phyloP scores from a whole-genome alignment of 2,113 vertebrate genomes.

The Bostrychus sinensis region DNA sequence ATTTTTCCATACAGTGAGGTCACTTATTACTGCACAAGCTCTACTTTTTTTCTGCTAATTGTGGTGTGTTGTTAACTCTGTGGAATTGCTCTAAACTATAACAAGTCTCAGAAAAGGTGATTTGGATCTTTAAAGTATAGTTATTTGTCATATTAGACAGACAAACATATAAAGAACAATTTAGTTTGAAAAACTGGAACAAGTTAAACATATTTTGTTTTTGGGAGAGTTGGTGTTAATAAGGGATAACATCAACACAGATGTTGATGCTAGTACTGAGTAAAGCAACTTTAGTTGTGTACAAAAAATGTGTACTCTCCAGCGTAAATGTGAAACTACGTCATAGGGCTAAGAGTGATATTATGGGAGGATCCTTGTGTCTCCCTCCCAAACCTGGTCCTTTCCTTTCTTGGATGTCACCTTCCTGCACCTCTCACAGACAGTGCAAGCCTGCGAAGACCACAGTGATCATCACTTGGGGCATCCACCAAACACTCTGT shows the following conservation, averaged over 20 bases:
- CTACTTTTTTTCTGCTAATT: slow-evolving; percentile 66
- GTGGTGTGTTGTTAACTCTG: slow-evolving; percentile 50
- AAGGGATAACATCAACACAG: background rate
- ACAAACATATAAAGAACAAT: background rate
- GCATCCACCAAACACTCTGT: slow-evolving; percentile 7
- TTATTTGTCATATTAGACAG: slow-evolving; percentile 38
- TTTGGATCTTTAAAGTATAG: slow-evolving; percentile 23
- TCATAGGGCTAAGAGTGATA: slow-evolving; percentile 54
- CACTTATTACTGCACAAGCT: slow-evolving; percentile 56
- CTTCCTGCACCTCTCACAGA: slow-evolving; percentile 25
- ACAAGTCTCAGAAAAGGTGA: slow-evolving; percentile 37
- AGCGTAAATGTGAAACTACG: slow-evolving; percentile 52
- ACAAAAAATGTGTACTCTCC: slow-evolving; percentile 35
- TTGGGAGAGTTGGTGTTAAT: no score
- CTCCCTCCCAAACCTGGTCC: slow-evolving; percentile 19
- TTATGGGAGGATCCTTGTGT: slow-evolving; percentile 43
- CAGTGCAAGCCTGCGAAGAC: slow-evolving; percentile 13
- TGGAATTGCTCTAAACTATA: slow-evolving; percentile 60
- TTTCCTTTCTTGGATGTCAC: slow-evolving; percentile 26
- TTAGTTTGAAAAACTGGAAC: no score
- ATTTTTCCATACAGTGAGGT: slow-evolving; percentile 64
- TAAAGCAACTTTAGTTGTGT: background rate
- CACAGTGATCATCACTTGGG: background rate
- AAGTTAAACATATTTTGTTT: background rate
- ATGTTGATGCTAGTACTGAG: background rate